phyloP scores from a whole-genome alignment of 2,797 vertebrate genomes.

The Parauchenoglanis ngamensis region DNA sequence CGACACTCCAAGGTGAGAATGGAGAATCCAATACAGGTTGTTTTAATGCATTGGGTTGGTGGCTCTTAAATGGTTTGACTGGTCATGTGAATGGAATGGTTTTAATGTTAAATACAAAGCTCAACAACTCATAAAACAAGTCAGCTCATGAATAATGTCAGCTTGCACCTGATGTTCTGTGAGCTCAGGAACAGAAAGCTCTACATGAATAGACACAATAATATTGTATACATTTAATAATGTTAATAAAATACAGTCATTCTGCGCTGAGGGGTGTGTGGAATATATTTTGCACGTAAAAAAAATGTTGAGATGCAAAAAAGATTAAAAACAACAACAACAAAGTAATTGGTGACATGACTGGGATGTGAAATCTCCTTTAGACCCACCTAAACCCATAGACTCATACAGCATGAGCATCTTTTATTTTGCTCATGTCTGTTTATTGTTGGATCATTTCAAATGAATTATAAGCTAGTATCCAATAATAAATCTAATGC shows the following conservation, averaged over 20 bases:
- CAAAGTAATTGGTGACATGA: constrained; percentile 8
- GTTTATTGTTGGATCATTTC: not conserved
- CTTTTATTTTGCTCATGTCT: not conserved
- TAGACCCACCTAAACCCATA: not conserved
- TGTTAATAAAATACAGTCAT: not conserved
- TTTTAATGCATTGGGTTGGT: not conserved
- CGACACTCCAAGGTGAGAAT: not conserved
- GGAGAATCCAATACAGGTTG: not conserved
- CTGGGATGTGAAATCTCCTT: not conserved
- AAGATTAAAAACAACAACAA: not conserved
- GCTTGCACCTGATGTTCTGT: not conserved
- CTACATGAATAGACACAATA: not conserved
- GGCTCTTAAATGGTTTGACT: not conserved
- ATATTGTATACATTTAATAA: not conserved
- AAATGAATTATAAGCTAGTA: not conserved
- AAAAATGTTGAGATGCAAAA: not conserved
- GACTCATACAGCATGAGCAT: not conserved
- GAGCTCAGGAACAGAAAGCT: not conserved
- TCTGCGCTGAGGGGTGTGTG: not conserved
- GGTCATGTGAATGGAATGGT: not conserved
- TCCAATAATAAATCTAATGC: not conserved
- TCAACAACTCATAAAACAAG: not conserved
- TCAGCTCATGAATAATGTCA: not conserved
- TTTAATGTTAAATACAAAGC: not conserved
- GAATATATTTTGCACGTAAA: not conserved